Evolutionary conservation across 2,888 invertebrate species (phyloP).

Genomic region (Drosophila rubida): DNA sequence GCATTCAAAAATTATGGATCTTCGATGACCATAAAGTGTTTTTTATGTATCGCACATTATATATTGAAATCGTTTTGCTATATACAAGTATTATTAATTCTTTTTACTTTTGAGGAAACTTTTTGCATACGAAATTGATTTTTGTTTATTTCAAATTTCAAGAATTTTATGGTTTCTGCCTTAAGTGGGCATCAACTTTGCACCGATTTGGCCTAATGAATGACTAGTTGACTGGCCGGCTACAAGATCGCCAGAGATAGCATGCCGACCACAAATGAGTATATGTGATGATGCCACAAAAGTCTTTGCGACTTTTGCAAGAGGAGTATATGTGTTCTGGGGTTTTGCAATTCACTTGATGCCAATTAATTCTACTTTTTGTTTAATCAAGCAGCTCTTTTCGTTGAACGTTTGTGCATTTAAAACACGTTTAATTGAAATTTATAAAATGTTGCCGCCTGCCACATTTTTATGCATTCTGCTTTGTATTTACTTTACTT

Average conservation of each 20-base stretch:
- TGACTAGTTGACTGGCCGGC: not conserved
- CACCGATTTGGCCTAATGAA: conserved; percentile 32
- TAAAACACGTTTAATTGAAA: conserved; percentile 78
- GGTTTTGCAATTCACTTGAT: conserved; percentile 25
- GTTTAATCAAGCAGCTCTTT: conserved; percentile 22
- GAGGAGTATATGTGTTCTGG: not conserved
- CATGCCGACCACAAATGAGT: not conserved
- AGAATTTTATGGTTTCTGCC: conserved; percentile 18
- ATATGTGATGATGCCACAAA: not conserved
- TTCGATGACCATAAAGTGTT: conserved; percentile 40
- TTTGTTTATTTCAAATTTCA: conserved; percentile 31
- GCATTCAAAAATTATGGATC: conserved; percentile 61
- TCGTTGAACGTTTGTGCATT: conserved; percentile 57
- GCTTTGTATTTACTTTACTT: conserved; percentile 21
- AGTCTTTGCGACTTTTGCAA: conserved; percentile 6
- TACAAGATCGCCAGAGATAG: conserved; percentile 5
- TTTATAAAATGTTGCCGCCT: conserved; percentile 69
- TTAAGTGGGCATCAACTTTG: conserved; percentile 17
- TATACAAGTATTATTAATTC: not conserved
- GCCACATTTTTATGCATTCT: conserved; percentile 67
- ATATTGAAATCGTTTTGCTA: conserved; percentile 11
- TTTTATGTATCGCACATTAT: conserved; percentile 23
- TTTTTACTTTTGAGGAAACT: conserved; percentile 18
- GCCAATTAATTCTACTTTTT: conserved; percentile 55
- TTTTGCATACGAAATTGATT: conserved; percentile 21